Evolutionary conservation across 92 coral and sea anemone species (phyloP), one percentile per base, ranked within the genome.

Genomic region (Bergia sp.): DNA sequence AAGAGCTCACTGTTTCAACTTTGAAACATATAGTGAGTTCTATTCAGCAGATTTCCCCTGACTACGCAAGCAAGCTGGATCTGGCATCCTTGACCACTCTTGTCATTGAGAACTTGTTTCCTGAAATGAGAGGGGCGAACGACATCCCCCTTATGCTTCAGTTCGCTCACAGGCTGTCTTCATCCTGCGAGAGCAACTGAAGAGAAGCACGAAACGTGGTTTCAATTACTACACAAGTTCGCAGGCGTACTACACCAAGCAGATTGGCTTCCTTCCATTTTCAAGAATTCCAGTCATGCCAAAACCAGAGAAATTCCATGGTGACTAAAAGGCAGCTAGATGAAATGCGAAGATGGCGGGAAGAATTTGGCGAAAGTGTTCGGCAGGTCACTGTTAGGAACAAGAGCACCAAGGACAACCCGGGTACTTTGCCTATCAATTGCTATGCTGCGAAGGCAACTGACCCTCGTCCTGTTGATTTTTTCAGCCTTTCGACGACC

Each of bases 301-400:
- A 0, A 88, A 80, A 58, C 81, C 61, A 40, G 67, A 82, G 64
- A 88, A 67, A 88, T 76, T 66, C 72, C 73, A 37, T 45, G 45
- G 91, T 88, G 72, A 88, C 81, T 76, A 88, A 74, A 44, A 85
- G 65, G 79, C 91, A 89, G 37, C 75, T 81, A 47, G 87, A 85
- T 37, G 91, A 88, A 76, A 81, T 88, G 91, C 37, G 82, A 69
- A 88, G 81, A 69, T 88, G 86, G 87, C 81, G 87, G 66, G 82
- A 80, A 53, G 87, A 88, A 88, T 88, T 65, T 50, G 87, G 91
- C 81, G 76, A 88, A 49, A 88, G 87, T 88, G 91, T 89, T 45
- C 38, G 88, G 49, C 87, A 89, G 73, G 91, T 89, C 16, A 73
- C 91, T 80, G 82, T 81, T 37, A 37, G 76, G 69, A 73, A 73